A percentile compares a stretch with the other conserved stretches of the same genome.
Conservation (phyloP, 2,797 vertebrate genomes). For the Florisuga fusca region DNA sequence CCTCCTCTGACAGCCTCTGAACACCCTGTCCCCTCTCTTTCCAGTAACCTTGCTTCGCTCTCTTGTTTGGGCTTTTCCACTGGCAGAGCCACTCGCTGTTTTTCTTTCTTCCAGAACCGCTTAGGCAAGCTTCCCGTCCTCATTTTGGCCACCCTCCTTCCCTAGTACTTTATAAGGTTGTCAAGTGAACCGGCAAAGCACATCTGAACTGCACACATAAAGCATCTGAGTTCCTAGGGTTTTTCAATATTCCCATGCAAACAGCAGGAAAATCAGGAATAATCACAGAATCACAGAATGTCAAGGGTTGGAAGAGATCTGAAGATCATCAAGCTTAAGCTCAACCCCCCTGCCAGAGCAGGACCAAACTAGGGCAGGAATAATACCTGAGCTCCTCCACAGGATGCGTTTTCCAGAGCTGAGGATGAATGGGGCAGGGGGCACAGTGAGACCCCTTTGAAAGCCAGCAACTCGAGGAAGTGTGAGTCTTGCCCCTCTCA, state of each 20-base stretch:
- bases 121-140: neutral
- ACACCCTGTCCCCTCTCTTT: neutral
- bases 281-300: too few species aligned
- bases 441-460: rapidly evolving
- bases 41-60: neutral
- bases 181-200: neutral
- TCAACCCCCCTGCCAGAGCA: too few species aligned
- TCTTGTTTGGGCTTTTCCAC: neutral
- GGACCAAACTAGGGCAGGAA: too few species aligned
- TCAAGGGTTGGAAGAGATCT: too few species aligned
- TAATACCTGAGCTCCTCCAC: neutral
- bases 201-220: rapidly evolving
- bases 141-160: neutral
- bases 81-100: neutral
- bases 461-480: neutral
- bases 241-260: neutral
- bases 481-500: neutral
- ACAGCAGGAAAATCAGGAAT: rapidly evolving
- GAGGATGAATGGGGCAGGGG: neutral
- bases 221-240: neutral
- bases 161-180: neutral
- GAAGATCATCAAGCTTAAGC: too few species aligned
- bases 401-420: rapidly evolving
- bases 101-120: neutral
- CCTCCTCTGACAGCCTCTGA: neutral